These are phyloP conservation scores for Gastrophysa polygoni DNA, from an alignment of 2,888 invertebrate species.

Conservation along the genomic window DNA sequence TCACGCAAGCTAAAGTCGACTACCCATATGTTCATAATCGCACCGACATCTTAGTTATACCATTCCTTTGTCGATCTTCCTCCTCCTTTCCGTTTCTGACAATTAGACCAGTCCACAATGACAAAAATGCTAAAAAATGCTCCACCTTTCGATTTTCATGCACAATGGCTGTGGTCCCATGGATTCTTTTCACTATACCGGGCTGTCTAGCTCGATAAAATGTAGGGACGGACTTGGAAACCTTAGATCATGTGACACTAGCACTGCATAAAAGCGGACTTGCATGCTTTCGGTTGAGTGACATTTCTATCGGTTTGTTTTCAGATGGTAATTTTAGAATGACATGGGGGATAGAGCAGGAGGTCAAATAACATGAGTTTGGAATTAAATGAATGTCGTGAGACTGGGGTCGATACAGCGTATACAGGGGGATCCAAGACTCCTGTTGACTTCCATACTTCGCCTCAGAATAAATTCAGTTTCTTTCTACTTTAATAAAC, in stretches of 20 bases:
- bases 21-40: constrained; percentile 43
- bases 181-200: constrained; percentile 9
- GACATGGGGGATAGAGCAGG: constrained; percentile 2
- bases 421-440: too few relatives aligned
- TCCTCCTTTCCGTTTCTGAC: not conserved
- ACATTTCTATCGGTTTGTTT: constrained; percentile 31
- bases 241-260: constrained; percentile 17
- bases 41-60: constrained; percentile 37
- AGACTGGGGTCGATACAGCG: too few relatives aligned
- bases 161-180: constrained; percentile 20
- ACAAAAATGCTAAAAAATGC: constrained; percentile 14
- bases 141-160: constrained; percentile 25
- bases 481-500: too few relatives aligned
- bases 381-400: too few relatives aligned
- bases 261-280: constrained; percentile 20
- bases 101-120: not conserved
- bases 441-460: too few relatives aligned
- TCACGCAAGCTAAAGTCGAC: constrained; percentile 37
- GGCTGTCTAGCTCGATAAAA: constrained; percentile 15
- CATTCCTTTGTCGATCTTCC: constrained; percentile 19
- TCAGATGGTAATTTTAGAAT: constrained; percentile 30
- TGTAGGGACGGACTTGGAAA: constrained; percentile 20
- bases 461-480: too few relatives aligned
- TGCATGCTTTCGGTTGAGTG: constrained; percentile 21
- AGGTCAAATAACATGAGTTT: constrained; percentile 19